Evolutionary conservation across 1,140 invertebrate species (phyloP), one percentile per base, ranked within the genome.

Genomic region (Ctenoplectra terminalis): DNA sequence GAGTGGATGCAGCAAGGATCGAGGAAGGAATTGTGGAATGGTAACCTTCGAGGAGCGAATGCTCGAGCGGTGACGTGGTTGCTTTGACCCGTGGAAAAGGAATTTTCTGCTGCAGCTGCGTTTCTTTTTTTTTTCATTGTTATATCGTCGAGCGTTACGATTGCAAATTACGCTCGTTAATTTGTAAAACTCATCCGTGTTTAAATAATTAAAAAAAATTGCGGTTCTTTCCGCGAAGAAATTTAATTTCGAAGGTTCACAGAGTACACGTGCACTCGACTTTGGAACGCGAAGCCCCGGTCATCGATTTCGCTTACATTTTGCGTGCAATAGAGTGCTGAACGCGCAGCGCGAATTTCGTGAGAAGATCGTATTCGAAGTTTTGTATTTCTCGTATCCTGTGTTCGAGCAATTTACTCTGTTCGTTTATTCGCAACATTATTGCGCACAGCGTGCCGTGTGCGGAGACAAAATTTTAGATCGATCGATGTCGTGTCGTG

Each of bases 41-140:
- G 48, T 70, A 50, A 52, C 67, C 48, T 70, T 52, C 48, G 31
- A 70, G 23, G 67, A 70, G 48, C 23, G 48, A 26, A 70, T 52
- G 67, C 67, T 52, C 23, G 23, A 50, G 31, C 48, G 31, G 23
- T 70, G 67, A 70, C 67, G 67, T 70, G 67, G 29, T 48, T 70
- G 31, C 29, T 70, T 52, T n/a, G 48, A 70, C 31, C 67, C 15
- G 48, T 52, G 23, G 29, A 52, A 70, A 70, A 70, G 48, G 37
- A 50, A 70, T 70, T 70, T 70, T 52, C 67, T 67, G n/a, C 26
- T 11, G n/a, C 64, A n/a, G 26, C n/a, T 67, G 17, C 8, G 9
- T 46, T 26, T 26, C 43, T 43, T 40, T 63, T 63, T 43, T 40
- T 63, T 63, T 40, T 63, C 34, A 3, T 63, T 37, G 0, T 4